Base-by-base conservation (phyloP, 2,888 invertebrate species). In the Tenthredo notha region DNA sequence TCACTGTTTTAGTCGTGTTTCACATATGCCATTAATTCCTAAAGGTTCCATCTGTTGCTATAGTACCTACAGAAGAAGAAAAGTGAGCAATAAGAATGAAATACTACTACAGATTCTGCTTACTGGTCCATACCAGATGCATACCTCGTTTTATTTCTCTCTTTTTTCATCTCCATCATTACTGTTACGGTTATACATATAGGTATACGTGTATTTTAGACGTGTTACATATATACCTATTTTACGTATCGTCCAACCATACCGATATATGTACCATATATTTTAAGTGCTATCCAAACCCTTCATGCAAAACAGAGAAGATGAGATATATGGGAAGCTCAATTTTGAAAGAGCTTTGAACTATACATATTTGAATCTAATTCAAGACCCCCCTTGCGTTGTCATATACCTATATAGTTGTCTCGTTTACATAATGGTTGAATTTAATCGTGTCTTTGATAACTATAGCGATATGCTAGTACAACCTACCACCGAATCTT, bases 71-170 rank as follows among this genome's bases (percentile, higher is more conserved):
- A n/a, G n/a, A n/a, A 33, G 74, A 25, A 40, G 40, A 74, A 74
- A 74, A 40, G 9, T 74, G 43, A 74, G 74, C 74, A 15, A 43
- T 74, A 43, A 43, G 25, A 43, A 47, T 74, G 74, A 40, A 74
- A 74, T 25, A 43, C n/a, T 25, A 43, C n/a, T 25, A 74, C 43
- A 25, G 21, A 12, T 43, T 12, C 10, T 29, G 43, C 43, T 43
- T 29, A 43, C 74, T 74, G 74, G 43, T 74, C 74, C 74, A n/a
- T n/a, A 47, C 43, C 74, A 74, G 74, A 40, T 74, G 74, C 74
- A 74, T 74, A 43, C 43, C 21, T 74, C 10, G 10, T 43, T 74
- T 74, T 47, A 15, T n/a, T 74, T 21, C 40, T 74, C 43, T 12
- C n/a, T 1, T n/a, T 43, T 40, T n/a, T 74, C 43, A n/a, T 21